These are phyloP conservation scores for Pluvianellus socialis DNA, from an alignment of 2,113 vertebrate species.

Conservation along the genomic window DNA sequence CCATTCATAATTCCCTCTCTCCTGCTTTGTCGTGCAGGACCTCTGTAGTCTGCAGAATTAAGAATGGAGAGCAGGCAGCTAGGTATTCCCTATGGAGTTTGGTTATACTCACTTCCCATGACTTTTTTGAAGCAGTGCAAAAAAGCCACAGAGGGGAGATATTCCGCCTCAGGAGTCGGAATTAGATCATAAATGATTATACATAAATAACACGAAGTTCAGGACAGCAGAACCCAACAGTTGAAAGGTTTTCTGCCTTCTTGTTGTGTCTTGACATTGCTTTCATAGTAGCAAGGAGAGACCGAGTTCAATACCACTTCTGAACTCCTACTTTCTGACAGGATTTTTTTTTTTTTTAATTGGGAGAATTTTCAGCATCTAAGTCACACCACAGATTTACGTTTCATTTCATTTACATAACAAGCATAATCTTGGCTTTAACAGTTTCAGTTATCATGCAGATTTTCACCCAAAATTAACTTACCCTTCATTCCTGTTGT, in stretches of 20 bases:
- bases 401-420: background rate
- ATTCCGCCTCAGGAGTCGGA: background rate
- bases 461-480: background rate
- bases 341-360: background rate
- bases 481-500: constrained; percentile 92
- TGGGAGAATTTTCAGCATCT: background rate
- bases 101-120: background rate
- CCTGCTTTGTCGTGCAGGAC: background rate
- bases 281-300: background rate
- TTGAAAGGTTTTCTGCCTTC: background rate
- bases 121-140: background rate
- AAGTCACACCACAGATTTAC: background rate
- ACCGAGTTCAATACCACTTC: background rate
- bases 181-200: background rate
- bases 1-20: background rate
- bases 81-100: background rate
- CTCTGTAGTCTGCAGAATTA: background rate
- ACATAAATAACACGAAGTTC: background rate
- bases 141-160: background rate
- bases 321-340: background rate
- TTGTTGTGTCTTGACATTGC: background rate
- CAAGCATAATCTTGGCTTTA: background rate
- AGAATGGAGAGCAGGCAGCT: background rate
- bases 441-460: background rate
- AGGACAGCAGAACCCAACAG: background rate